Evolutionary conservation across 2,113 vertebrate species (phyloP).

Genomic region (Ursus arctos): DNA sequence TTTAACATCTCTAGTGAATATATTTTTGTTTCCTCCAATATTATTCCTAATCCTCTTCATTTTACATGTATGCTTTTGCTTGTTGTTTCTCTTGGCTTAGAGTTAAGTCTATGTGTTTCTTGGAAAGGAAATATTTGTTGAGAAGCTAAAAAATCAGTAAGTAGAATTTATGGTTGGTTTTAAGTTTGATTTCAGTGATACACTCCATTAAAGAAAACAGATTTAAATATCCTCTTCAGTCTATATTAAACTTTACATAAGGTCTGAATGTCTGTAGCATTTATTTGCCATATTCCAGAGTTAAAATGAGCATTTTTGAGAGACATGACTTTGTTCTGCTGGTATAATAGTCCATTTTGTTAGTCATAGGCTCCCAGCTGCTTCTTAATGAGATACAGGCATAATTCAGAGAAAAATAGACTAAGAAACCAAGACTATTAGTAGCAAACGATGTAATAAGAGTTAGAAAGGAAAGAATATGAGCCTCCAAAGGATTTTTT

Average conservation of each 20-base stretch:
- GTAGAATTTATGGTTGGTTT: neutral
- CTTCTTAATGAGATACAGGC: slow-evolving; percentile 67
- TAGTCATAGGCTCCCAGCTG: slow-evolving; percentile 60
- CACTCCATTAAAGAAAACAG: neutral
- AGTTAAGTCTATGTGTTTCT: neutral
- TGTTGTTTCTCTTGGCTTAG: neutral
- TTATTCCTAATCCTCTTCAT: neutral
- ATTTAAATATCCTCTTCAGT: neutral
- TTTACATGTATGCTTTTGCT: neutral
- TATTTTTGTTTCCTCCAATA: neutral
- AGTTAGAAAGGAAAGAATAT: slow-evolving; percentile 53
- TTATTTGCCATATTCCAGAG: slow-evolving; percentile 36
- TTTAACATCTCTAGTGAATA: neutral
- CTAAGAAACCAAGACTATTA: slow-evolving; percentile 29
- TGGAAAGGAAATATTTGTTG: slow-evolving; percentile 38
- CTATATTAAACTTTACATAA: neutral
- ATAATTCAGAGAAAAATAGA: slow-evolving; percentile 71
- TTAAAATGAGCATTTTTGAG: slow-evolving; percentile 49
- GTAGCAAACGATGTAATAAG: neutral
- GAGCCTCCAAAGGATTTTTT: slow-evolving; percentile 27
- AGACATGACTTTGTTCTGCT: slow-evolving; percentile 40
- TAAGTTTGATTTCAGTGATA: neutral
- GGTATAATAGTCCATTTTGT: slow-evolving; percentile 54
- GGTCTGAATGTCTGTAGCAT: neutral
- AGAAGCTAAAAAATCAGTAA: neutral